Evolutionary conservation across 2,113 vertebrate species (phyloP).

Genomic region (Zapornia atra): DNA sequence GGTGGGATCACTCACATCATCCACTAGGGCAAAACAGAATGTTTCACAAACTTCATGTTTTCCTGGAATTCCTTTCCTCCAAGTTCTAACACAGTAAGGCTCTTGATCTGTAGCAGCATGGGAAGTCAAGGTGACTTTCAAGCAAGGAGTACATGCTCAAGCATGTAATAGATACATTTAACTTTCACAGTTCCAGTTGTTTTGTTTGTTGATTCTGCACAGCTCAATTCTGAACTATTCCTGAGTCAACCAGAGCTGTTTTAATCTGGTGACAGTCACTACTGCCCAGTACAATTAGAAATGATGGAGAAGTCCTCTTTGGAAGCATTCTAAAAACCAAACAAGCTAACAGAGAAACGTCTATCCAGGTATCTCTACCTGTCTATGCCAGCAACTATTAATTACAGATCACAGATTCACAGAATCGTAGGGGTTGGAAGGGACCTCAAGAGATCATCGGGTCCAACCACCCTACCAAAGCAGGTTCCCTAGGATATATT

Average conservation of each 20-base stretch:
- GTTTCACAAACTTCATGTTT: background rate
- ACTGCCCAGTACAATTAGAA: background rate
- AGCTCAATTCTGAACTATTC: background rate
- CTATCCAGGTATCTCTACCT: background rate
- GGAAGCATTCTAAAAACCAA: background rate
- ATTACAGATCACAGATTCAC: no score
- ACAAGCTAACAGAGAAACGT: rapidly evolving
- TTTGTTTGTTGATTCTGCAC: background rate
- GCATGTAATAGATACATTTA: background rate
- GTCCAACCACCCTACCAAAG: no score
- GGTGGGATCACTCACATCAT: background rate
- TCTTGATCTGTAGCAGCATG: background rate
- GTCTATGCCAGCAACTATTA: background rate
- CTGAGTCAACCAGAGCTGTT: background rate
- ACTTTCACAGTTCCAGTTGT: background rate
- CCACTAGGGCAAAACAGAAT: background rate
- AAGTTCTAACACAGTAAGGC: background rate
- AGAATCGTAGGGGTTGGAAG: no score
- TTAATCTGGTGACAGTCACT: background rate
- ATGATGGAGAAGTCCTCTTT: rapidly evolving
- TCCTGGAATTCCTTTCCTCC: background rate
- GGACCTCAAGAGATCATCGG: no score
- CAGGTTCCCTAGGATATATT: no score
- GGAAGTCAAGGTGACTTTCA: background rate
- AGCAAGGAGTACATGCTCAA: background rate